Evolutionary conservation across 2,888 invertebrate species (phyloP).

Genomic region (Meghimatium bilineatum): DNA sequence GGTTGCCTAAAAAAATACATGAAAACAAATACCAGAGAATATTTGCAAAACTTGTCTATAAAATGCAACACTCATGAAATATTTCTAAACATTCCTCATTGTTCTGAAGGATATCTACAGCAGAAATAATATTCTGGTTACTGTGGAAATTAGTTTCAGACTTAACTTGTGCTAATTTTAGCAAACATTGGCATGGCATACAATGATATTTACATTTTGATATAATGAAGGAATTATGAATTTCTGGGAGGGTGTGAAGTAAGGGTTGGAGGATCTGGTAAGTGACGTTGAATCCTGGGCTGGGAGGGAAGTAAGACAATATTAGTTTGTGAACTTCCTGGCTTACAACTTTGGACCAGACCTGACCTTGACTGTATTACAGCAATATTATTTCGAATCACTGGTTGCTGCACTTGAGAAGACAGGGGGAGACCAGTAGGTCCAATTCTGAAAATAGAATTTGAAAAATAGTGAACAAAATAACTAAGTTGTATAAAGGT

Average conservation of each 20-base stretch:
- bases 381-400: constrained; percentile 48
- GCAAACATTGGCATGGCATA: neutral
- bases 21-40: too few species aligned
- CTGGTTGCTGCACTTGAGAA: constrained; percentile 48
- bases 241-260: constrained; percentile 33
- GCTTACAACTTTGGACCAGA: neutral
- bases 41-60: too few species aligned
- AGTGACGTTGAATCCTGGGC: constrained; percentile 41
- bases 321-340: constrained; percentile 7
- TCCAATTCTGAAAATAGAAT: constrained; percentile 47
- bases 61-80: neutral
- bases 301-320: constrained; percentile 47
- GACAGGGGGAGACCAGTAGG: constrained; percentile 52
- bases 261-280: constrained; percentile 28
- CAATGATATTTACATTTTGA: neutral
- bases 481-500: too few species aligned
- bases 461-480: neutral
- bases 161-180: neutral
- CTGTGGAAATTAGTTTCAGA: neutral
- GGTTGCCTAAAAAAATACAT: too few species aligned
- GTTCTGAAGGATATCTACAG: too few species aligned
- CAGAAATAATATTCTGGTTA: neutral
- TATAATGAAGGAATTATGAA: constrained; percentile 11
- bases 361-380: constrained; percentile 32
- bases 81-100: neutral